phyloP scores from a whole-genome alignment of 2,797 vertebrate genomes.

The Falco peregrinus region DNA sequence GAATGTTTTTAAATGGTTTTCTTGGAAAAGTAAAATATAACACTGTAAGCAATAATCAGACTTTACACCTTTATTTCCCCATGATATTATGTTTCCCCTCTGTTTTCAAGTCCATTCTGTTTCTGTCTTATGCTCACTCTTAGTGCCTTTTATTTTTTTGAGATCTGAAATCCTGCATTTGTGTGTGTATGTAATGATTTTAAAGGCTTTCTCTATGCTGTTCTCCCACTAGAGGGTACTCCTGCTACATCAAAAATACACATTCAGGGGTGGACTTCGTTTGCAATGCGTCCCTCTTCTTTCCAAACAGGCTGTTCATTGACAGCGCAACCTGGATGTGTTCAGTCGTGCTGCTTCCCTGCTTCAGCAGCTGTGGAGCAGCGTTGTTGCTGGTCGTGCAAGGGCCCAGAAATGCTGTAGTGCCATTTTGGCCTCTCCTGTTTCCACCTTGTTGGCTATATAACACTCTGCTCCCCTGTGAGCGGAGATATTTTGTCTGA shows the following conservation, averaged over 20 bases:
- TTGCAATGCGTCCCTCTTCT: not conserved
- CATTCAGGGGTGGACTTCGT: not conserved
- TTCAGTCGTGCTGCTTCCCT: not conserved
- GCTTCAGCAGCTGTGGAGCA: not conserved
- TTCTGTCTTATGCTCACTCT: not conserved
- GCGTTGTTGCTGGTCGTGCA: not conserved
- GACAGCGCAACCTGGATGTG: not conserved
- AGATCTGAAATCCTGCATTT: not conserved
- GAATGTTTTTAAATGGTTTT: not conserved
- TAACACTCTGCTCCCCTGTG: not conserved
- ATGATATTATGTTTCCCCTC: not conserved
- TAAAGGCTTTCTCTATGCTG: not conserved
- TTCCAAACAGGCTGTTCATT: not conserved
- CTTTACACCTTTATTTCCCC: slow-evolving; percentile 6
- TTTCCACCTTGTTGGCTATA: not conserved
- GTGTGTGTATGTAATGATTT: not conserved
- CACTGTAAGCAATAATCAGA: not conserved
- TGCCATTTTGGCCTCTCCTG: not conserved
- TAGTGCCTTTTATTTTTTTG: not conserved
- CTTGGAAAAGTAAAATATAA: not conserved
- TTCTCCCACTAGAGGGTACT: slow-evolving; percentile 64
- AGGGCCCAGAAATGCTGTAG: not conserved
- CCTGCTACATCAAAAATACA: not conserved
- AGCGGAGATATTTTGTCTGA: not conserved
- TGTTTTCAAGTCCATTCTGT: not conserved